Evolutionary conservation across 2,888 invertebrate species (phyloP).

Genomic region (Scelioninae gen. 2): DNA sequence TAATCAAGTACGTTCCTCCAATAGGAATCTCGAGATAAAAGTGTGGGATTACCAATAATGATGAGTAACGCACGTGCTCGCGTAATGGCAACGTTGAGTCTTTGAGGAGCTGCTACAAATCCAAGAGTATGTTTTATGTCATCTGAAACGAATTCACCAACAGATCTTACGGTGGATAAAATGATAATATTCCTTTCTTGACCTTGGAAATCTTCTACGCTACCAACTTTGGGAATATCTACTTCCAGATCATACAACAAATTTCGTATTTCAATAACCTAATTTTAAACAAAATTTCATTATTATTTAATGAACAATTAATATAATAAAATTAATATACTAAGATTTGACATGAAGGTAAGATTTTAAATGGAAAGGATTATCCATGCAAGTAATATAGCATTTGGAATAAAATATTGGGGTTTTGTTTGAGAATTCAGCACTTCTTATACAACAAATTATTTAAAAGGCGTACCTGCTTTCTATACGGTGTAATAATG

Average conservation of each 20-base stretch:
- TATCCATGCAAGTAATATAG: too few relatives aligned
- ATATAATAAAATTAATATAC: too few relatives aligned
- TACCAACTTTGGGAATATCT: slow-evolving; percentile 82
- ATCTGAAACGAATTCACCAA: slow-evolving; percentile 71
- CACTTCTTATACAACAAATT: too few relatives aligned
- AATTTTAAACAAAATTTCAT: too few relatives aligned
- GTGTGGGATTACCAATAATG: slow-evolving; percentile 77
- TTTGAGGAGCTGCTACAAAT: slow-evolving; percentile 84
- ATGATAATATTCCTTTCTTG: slow-evolving; percentile 86
- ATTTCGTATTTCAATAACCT: slow-evolving; percentile 81
- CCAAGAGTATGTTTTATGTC: slow-evolving; percentile 80
- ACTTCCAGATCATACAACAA: slow-evolving; percentile 77
- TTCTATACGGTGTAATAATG: slow-evolving; percentile 93
- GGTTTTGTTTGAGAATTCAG: too few relatives aligned
- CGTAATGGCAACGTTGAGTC: slow-evolving; percentile 93
- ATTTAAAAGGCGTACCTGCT: slow-evolving; percentile 82
- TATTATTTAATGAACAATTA: too few relatives aligned
- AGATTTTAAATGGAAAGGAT: too few relatives aligned
- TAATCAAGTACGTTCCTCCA: slow-evolving; percentile 83
- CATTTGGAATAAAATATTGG: too few relatives aligned
- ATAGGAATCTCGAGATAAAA: slow-evolving; percentile 80
- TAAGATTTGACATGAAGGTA: too few relatives aligned
- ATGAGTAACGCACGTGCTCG: slow-evolving; percentile 87
- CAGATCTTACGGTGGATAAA: slow-evolving; percentile 82
- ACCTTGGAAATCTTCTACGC: slow-evolving; percentile 92